Evolutionary conservation across 2,888 invertebrate genomes (phyloP), one percentile per base, ranked within the genome.

Genomic region (Oligia strigilis): DNA sequence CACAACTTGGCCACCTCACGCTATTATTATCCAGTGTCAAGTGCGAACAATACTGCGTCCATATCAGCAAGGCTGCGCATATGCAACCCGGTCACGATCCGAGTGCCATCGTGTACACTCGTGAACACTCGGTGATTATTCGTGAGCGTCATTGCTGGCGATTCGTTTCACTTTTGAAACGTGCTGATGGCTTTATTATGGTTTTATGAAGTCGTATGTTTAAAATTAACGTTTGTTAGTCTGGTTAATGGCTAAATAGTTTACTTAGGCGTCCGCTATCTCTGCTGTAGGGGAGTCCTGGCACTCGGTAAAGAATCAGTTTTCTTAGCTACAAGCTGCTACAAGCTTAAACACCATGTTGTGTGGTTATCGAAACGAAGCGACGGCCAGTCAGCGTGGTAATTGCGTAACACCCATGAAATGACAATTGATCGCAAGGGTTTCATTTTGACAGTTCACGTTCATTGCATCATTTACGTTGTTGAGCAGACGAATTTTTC

Each of bases 81-180:
- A 85, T 84, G 85, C 85, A 84, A 80, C 84, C 81, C 78, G 75
- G 73, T 89, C 89, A 90, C 87, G 88, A 85, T 73, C 78, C 46
- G 71, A 70, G 69, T 58, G 82, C 69, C 72, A 69, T 84, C 84
- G 83, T 82, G 83, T 64, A 74, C 65, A 72, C 40, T 84, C 77
- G 86, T 62, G 55, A n/a, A 40, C 49, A 72, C 65, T 86, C 83
- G 71, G 36, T 69, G 69, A 75, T 66, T 52, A 76, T 73, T 81
- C 76, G 81, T 78, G 78, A 87, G 19, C 77, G 88, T 88, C 86
- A 86, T 79, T 87, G 75, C 75, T 73, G 43, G 79, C 79, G 72
- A 89, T 90, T 87, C 85, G 84, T 89, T 89, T 88, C 89, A 90
- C 89, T 88, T 89, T 85, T 88, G 81, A 75, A 82, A 85, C 81